Conservation (phyloP, 2,797 vertebrate species). For the Columba guinea region DNA sequence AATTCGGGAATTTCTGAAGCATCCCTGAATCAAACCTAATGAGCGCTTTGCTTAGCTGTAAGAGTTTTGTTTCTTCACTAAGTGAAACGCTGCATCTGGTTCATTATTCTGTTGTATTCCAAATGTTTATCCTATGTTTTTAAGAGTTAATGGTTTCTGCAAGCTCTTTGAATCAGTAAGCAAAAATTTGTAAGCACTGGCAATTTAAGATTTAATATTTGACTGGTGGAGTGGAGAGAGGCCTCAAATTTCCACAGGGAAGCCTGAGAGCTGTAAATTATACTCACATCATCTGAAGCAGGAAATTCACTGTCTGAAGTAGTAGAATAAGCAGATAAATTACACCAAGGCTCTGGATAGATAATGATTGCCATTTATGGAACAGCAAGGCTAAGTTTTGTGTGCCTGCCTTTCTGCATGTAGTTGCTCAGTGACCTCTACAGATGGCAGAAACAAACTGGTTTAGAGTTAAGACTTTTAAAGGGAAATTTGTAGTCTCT, state of each 20-base stretch:
- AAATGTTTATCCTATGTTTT: fast-evolving
- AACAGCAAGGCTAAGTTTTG: background rate
- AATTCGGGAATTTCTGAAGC: background rate
- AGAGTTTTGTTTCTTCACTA: background rate
- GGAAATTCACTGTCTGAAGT: background rate
- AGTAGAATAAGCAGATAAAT: background rate
- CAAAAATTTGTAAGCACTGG: background rate
- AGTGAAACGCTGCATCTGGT: background rate
- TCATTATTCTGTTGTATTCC: background rate
- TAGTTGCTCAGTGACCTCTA: conserved; percentile 62
- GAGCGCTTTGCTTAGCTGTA: fast-evolving
- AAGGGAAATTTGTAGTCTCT: background rate
- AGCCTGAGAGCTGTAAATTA: background rate
- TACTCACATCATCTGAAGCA: background rate
- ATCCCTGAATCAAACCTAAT: fast-evolving
- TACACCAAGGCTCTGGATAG: background rate
- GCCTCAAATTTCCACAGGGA: background rate
- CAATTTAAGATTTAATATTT: background rate
- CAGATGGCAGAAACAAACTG: conserved; percentile 63
- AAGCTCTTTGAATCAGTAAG: background rate
- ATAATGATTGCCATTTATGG: background rate
- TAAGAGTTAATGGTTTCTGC: background rate
- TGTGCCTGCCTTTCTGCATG: background rate
- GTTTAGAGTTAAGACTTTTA: background rate
- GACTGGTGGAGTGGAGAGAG: background rate